Percentiles rank a stretch among this genome's conserved stretches.
These are phyloP conservation scores for Danio jaintianensis DNA, from an alignment of 2,797 vertebrate genomes.

Conservation along the genomic window DNA sequence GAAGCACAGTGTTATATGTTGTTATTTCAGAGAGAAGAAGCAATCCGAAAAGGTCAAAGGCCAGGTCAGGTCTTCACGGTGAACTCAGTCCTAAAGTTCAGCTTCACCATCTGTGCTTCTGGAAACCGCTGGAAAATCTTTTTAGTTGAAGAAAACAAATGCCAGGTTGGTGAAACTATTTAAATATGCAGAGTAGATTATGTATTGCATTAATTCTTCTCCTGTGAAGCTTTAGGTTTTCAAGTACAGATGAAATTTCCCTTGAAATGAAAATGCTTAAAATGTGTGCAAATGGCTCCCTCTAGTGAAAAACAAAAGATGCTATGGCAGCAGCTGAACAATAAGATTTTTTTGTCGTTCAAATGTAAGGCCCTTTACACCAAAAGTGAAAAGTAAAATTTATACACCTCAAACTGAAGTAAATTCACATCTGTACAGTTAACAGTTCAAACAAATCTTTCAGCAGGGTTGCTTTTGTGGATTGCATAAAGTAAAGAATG, in stretches of 20 bases:
- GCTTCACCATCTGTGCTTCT: slow-evolving; percentile 41
- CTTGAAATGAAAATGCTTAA: slow-evolving; percentile 23
- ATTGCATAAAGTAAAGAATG: too few species aligned
- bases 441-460: too few species aligned
- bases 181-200: background rate
- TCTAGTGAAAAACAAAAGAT: slow-evolving; percentile 53
- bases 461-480: too few species aligned
- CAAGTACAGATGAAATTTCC: background rate
- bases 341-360: slow-evolving; percentile 32
- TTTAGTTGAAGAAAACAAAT: background rate
- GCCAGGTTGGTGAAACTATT: background rate
- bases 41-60: background rate
- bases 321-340: slow-evolving; percentile 49
- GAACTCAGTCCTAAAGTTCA: slow-evolving; percentile 16
- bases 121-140: slow-evolving; percentile 37
- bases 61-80: background rate
- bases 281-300: slow-evolving; percentile 31
- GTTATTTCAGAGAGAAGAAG: slow-evolving; percentile 11
- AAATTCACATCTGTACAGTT: too few species aligned
- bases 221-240: background rate
- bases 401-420: too few species aligned
- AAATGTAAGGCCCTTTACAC: too few species aligned
- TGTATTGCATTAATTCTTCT: background rate
- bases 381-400: too few species aligned
- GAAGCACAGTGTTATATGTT: background rate